Conservation (phyloP, 2,113 vertebrate genomes). For the Nestor notabilis region DNA sequence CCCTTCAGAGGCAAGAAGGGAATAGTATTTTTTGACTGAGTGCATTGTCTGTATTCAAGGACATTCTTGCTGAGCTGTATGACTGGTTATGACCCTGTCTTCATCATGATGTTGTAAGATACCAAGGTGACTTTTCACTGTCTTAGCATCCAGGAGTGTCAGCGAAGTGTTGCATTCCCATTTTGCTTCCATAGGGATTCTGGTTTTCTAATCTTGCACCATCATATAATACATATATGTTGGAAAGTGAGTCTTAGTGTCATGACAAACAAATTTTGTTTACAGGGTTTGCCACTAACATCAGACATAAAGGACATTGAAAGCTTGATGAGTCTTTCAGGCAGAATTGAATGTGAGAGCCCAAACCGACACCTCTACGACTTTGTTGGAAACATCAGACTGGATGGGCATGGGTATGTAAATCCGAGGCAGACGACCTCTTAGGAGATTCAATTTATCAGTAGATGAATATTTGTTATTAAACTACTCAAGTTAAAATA, state of each 20-base stretch:
- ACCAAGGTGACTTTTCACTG: neutral
- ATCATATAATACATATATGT: neutral
- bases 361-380: conserved; percentile 97
- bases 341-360: conserved; percentile 95
- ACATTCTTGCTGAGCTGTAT: neutral
- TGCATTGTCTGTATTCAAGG: neutral
- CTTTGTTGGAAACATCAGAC: conserved; percentile 94
- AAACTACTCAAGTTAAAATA: neutral
- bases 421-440: neutral
- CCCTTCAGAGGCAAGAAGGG: neutral
- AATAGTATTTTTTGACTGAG: neutral
- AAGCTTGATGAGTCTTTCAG: conserved; percentile 87
- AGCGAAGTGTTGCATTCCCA: neutral
- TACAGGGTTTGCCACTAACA: conserved; percentile 90
- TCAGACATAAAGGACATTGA: conserved; percentile 92
- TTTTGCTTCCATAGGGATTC: neutral
- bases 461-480: neutral
- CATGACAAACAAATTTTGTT: neutral
- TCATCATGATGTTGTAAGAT: neutral
- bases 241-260: neutral
- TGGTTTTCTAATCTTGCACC: neutral
- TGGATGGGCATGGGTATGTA: conserved; percentile 90
- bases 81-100: neutral
- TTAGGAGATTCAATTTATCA: neutral
- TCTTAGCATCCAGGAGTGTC: neutral